Conservation (phyloP, 2,113 vertebrate species). For the Shinisaurus crocodilurus region DNA sequence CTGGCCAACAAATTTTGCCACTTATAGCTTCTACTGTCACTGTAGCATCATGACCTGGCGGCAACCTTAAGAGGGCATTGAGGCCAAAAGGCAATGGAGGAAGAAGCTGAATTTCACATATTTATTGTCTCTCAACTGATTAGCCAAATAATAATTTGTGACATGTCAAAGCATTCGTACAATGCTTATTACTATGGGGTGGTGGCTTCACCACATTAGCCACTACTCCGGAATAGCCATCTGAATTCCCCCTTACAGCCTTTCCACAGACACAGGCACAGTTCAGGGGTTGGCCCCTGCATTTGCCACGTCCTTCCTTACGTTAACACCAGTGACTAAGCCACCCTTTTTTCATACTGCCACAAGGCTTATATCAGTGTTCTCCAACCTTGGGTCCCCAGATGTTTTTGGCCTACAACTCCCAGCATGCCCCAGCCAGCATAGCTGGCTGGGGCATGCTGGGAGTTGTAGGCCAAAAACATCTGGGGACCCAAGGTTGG, state of each 20-base stretch:
- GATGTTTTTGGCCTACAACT: too few species aligned
- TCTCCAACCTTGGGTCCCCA: too few species aligned
- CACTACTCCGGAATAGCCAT: neutral
- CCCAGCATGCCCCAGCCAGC: too few species aligned
- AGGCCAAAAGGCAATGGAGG: neutral
- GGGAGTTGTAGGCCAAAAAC: too few species aligned
- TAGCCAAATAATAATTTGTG: neutral
- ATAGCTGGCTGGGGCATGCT: too few species aligned
- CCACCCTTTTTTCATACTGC: conserved; percentile 46
- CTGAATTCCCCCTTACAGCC: neutral
- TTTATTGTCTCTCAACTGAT: neutral
- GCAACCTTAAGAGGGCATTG: neutral
- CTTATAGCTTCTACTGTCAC: neutral
- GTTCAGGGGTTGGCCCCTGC: conserved; percentile 28
- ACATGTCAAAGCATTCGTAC: neutral
- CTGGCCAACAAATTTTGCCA: neutral
- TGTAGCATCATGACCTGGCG: neutral
- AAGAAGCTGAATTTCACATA: neutral
- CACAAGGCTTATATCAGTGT: conserved; percentile 45
- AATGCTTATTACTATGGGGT: neutral
- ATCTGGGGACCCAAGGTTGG: too few species aligned
- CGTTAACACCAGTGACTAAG: conserved; percentile 34
- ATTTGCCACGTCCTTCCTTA: neutral
- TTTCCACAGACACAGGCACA: conserved; percentile 7
- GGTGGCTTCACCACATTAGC: neutral